Conservation (phyloP, 2,113 vertebrate species). For the Diadophis punctatus region DNA sequence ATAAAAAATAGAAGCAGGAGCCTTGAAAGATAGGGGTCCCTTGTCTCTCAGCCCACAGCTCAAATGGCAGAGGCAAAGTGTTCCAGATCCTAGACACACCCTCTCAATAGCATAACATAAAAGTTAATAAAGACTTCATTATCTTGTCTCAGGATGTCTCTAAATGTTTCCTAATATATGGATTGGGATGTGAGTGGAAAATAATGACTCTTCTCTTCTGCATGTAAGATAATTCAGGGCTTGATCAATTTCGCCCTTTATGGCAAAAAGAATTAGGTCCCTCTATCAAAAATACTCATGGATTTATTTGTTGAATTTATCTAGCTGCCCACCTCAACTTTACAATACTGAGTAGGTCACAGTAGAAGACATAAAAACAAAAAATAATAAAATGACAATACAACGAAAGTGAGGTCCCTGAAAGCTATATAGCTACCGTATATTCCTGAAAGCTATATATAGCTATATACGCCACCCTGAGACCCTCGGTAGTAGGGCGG, state of each 20-base stretch:
- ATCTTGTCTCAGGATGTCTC: background rate
- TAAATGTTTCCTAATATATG: constrained; percentile 7
- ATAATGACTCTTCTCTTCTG: background rate
- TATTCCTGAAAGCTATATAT: too few species aligned
- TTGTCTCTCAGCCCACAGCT: background rate
- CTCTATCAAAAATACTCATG: background rate
- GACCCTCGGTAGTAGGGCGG: too few species aligned
- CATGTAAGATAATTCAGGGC: background rate
- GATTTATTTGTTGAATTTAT: background rate
- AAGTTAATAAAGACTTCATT: constrained; percentile 1
- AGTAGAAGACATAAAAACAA: background rate
- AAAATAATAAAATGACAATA: background rate
- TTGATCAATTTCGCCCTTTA: background rate
- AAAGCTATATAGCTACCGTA: background rate
- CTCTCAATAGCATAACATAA: constrained; percentile 11
- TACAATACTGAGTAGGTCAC: background rate
- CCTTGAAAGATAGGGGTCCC: background rate
- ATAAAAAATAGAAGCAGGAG: background rate
- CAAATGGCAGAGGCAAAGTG: background rate
- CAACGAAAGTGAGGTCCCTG: background rate
- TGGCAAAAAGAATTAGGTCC: background rate
- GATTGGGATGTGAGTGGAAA: background rate
- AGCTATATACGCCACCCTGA: too few species aligned
- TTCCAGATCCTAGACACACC: background rate
- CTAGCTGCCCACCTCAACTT: background rate